Percentiles rank a stretch among this genome's conserved stretches.
phyloP scores from a whole-genome alignment of 2,888 invertebrate genomes.

The Hypomecis punctinalis region DNA sequence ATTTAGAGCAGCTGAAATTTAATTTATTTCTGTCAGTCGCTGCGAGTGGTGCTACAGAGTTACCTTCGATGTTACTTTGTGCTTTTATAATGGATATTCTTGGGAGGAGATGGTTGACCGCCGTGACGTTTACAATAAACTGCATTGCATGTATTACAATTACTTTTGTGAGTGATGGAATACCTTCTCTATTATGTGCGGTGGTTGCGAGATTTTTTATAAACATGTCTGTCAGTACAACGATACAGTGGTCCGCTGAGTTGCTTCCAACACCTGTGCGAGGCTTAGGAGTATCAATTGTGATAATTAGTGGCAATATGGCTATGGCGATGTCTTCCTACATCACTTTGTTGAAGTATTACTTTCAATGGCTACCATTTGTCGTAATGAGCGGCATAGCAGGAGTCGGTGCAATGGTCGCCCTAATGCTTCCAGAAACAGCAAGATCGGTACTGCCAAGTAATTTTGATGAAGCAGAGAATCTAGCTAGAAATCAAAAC shows the following conservation, averaged over 20 bases:
- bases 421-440: not conserved
- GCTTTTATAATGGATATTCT: constrained; percentile 63
- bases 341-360: constrained; percentile 65
- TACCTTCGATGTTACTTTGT: constrained; percentile 60
- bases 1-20: constrained; percentile 56
- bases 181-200: constrained; percentile 44
- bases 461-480: not conserved
- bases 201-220: constrained; percentile 63
- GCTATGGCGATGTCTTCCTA: constrained; percentile 61
- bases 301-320: constrained; percentile 61
- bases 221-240: constrained; percentile 57
- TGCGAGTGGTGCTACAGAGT: constrained; percentile 60
- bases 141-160: constrained; percentile 50
- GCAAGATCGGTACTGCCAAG: not conserved
- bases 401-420: not conserved
- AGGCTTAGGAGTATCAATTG: constrained; percentile 59
- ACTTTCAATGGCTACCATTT: constrained; percentile 63
- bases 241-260: constrained; percentile 65
- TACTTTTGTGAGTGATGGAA: constrained; percentile 40
- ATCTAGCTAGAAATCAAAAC: not conserved
- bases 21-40: constrained; percentile 66
- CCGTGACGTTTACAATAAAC: constrained; percentile 55
- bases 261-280: constrained; percentile 62
- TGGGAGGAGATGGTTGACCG: constrained; percentile 63
- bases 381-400: not conserved